Percentiles rank a stretch among this genome's conserved stretches.
Evolutionary conservation across 1,140 invertebrate genomes (phyloP).

Genomic region (Ptiloglossa arizonensis): DNA sequence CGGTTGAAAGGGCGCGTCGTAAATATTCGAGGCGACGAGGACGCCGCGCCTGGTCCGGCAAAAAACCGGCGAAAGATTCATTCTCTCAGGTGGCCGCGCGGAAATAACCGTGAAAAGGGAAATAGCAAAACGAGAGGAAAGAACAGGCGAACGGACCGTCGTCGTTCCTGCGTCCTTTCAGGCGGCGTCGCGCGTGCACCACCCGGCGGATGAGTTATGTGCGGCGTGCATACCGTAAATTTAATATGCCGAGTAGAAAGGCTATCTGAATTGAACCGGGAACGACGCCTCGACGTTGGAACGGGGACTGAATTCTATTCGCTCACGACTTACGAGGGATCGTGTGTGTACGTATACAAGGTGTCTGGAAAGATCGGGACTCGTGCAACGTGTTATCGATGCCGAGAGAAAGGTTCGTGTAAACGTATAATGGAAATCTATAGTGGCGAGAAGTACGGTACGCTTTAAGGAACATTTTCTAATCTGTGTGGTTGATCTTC

Average conservation of each 20-base stretch:
- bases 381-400: no score
- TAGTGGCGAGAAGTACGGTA: no score
- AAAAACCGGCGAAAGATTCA: conserved; percentile 45
- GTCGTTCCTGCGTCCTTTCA: conserved; percentile 46
- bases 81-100: conserved; percentile 45
- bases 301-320: conserved; percentile 69
- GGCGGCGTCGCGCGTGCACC: conserved; percentile 43
- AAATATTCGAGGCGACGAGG: conserved; percentile 22
- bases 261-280: conserved; percentile 72
- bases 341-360: no score
- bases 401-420: no score
- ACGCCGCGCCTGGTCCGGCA: neutral
- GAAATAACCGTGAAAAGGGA: conserved; percentile 49
- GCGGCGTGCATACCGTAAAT: conserved; percentile 70
- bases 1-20: conserved; percentile 6
- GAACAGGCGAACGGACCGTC: conserved; percentile 10
- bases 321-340: conserved; percentile 60
- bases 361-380: no score
- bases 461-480: no score
- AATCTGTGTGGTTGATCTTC: no score
- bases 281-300: conserved; percentile 52
- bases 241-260: conserved; percentile 70
- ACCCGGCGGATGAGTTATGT: conserved; percentile 62
- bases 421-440: no score
- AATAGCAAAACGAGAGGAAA: conserved; percentile 20